Conservation (phyloP, 2,797 vertebrate species). For the Masticophis lateralis region DNA sequence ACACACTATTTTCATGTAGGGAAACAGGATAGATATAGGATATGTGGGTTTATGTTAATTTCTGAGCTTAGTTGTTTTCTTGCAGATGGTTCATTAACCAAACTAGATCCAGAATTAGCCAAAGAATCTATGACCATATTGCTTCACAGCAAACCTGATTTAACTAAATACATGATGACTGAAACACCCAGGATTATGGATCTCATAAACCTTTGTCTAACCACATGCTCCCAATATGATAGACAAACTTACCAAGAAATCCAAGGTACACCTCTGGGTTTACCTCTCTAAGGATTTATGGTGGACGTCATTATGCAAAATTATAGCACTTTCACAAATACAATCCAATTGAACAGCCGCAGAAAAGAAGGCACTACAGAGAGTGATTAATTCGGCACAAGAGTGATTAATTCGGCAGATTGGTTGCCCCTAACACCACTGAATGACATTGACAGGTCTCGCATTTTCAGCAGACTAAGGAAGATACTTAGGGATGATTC, state of each 20-base stretch:
- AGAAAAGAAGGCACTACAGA: too few species aligned
- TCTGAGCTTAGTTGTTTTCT: not conserved
- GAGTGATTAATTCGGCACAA: too few species aligned
- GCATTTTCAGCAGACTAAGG: too few species aligned
- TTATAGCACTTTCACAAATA: not conserved
- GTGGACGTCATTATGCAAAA: not conserved
- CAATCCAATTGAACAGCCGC: not conserved
- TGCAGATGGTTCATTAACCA: not conserved
- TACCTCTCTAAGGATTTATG: not conserved
- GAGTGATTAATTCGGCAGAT: too few species aligned
- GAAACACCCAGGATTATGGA: not conserved
- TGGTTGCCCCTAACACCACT: too few species aligned
- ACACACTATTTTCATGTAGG: conserved; percentile 29
- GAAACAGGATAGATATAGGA: not conserved
- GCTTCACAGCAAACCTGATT: not conserved
- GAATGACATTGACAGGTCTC: too few species aligned
- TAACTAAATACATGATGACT: not conserved
- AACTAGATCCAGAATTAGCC: not conserved
- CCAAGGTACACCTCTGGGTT: not conserved
- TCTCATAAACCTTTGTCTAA: not conserved
- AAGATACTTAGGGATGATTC: too few species aligned
- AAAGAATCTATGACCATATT: not conserved
- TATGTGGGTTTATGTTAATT: not conserved
- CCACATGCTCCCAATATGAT: not conserved
- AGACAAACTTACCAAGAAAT: not conserved